phyloP scores from a whole-genome alignment of 1,140 invertebrate species.

The Magallana angulata region DNA sequence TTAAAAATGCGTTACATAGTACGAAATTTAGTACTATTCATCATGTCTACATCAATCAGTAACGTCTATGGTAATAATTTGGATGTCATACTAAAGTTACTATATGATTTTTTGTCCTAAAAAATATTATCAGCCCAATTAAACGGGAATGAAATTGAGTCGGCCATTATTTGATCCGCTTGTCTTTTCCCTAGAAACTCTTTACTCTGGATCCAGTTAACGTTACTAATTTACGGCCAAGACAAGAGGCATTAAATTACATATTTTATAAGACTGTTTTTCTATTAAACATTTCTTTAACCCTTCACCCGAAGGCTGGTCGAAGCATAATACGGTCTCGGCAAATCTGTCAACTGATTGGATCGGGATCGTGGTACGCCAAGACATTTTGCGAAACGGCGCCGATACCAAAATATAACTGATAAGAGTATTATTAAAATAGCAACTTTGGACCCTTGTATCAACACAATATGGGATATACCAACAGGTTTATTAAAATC shows the following conservation, averaged over 20 bases:
- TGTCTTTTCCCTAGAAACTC: background rate
- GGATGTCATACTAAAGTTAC: too few species aligned
- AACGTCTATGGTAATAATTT: too few species aligned
- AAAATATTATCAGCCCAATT: too few species aligned
- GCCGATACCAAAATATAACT: conserved; percentile 2
- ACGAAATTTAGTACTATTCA: too few species aligned
- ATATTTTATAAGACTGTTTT: conserved; percentile 44
- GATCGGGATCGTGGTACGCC: background rate
- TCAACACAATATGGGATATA: conserved; percentile 3
- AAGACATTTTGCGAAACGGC: background rate
- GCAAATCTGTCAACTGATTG: conserved; percentile 20
- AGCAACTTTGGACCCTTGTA: background rate
- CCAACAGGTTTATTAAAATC: background rate
- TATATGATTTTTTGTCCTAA: too few species aligned
- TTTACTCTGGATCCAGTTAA: conserved; percentile 16
- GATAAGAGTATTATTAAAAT: conserved; percentile 19
- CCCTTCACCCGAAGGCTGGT: conserved; percentile 41
- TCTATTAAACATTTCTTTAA: conserved; percentile 58
- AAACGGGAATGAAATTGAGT: background rate
- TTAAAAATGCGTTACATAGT: too few species aligned
- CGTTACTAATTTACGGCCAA: background rate
- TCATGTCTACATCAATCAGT: too few species aligned
- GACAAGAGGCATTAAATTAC: conserved; percentile 42
- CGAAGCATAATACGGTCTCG: conserved; percentile 46
- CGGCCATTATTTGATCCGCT: background rate